phyloP scores from a whole-genome alignment of 2,797 vertebrate genomes.

The Poecilia picta region DNA sequence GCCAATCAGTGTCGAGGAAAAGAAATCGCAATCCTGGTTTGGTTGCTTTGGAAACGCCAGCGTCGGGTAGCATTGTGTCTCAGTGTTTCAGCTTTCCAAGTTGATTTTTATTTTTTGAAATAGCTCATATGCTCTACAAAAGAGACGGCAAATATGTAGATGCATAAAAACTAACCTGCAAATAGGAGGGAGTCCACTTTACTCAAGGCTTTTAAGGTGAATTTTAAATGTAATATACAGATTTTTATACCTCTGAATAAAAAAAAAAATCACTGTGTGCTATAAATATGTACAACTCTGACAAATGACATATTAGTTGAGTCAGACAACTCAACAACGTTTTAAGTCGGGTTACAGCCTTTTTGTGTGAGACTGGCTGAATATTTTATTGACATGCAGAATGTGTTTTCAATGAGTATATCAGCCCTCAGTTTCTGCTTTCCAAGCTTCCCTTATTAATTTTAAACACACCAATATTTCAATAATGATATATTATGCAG shows the following conservation, averaged over 20 bases:
- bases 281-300: not conserved
- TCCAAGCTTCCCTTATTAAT: not conserved
- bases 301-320: not conserved
- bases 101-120: not conserved
- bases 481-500: not conserved
- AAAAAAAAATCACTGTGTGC: not conserved
- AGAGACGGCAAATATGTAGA: not conserved
- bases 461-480: not conserved
- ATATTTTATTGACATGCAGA: not conserved
- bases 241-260: not conserved
- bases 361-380: not conserved
- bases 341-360: not conserved
- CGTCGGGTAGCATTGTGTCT: not conserved
- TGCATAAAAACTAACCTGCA: not conserved
- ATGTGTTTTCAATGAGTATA: not conserved
- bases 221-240: not conserved
- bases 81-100: not conserved
- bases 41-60: not conserved
- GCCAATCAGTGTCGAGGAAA: not conserved
- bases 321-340: not conserved
- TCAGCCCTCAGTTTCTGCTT: not conserved
- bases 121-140: not conserved
- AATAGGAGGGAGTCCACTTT: not conserved
- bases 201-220: not conserved
- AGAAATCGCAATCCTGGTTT: not conserved